Evolutionary conservation across 2,888 invertebrate species (phyloP).

Genomic region (Lissonota sp.): DNA sequence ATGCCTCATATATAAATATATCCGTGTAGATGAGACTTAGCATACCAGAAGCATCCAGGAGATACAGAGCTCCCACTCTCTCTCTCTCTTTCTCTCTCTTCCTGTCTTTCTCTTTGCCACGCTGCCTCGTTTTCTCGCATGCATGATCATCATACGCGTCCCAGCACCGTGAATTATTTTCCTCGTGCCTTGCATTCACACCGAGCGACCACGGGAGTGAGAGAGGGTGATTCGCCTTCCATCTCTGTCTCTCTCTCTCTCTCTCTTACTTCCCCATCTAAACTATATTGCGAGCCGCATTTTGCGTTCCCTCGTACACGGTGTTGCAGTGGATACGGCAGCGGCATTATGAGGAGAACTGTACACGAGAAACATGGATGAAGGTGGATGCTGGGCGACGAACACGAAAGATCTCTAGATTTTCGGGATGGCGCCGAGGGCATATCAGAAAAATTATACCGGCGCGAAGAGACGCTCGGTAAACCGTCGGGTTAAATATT

Average conservation of each 20-base stretch:
- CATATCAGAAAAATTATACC: slow-evolving; percentile 72
- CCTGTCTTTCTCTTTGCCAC: slow-evolving; percentile 38
- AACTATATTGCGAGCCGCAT: too few relatives aligned
- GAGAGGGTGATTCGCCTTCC: slow-evolving; percentile 20
- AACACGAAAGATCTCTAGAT: slow-evolving; percentile 55
- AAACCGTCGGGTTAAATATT: slow-evolving; percentile 80
- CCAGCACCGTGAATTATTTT: slow-evolving; percentile 66
- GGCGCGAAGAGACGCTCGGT: slow-evolving; percentile 69
- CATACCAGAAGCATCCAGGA: slow-evolving; percentile 26
- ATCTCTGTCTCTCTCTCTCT: slow-evolving; percentile 41
- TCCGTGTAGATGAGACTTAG: slow-evolving; percentile 15
- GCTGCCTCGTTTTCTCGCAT: slow-evolving; percentile 61
- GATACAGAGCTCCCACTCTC: neutral
- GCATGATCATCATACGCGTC: slow-evolving; percentile 55
- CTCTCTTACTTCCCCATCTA: slow-evolving; percentile 1
- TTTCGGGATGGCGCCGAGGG: slow-evolving; percentile 65
- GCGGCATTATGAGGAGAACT: slow-evolving; percentile 2
- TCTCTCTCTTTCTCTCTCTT: slow-evolving; percentile 8
- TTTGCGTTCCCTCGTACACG: slow-evolving; percentile 10
- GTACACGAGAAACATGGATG: neutral
- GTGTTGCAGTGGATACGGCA: slow-evolving; percentile 11
- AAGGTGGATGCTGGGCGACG: slow-evolving; percentile 21
- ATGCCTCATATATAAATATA: slow-evolving; percentile 15
- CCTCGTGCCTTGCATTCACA: slow-evolving; percentile 52
- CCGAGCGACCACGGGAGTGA: slow-evolving; percentile 37